Evolutionary conservation across 2,888 invertebrate species (phyloP).

Genomic region (Perithous albicinctus): DNA sequence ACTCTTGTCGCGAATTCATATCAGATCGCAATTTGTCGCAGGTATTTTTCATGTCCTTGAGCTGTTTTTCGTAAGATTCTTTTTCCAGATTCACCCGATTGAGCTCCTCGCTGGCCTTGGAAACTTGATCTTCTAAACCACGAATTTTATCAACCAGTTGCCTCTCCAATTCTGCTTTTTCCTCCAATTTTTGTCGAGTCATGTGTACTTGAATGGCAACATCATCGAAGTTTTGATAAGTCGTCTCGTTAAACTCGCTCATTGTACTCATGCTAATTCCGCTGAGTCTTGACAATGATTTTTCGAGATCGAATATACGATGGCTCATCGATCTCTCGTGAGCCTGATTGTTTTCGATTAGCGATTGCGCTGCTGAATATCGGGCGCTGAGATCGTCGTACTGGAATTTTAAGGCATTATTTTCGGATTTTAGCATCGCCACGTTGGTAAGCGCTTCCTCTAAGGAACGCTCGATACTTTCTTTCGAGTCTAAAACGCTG

Average conservation of each 20-base stretch:
- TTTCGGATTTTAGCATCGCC: constrained; percentile 76
- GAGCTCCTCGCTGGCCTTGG: constrained; percentile 73
- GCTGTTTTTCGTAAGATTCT: constrained; percentile 81
- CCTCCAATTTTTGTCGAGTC: constrained; percentile 78
- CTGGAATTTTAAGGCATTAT: constrained; percentile 76
- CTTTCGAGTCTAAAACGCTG: constrained; percentile 81
- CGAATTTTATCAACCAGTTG: constrained; percentile 85
- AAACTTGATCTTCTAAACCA: constrained; percentile 85
- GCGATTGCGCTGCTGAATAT: constrained; percentile 77
- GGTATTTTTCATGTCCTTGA: constrained; percentile 82
- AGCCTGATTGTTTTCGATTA: constrained; percentile 77
- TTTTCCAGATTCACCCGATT: constrained; percentile 78
- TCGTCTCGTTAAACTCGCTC: constrained; percentile 80
- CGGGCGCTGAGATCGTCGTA: constrained; percentile 79
- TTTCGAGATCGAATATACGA: constrained; percentile 77
- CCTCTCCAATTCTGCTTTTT: constrained; percentile 84
- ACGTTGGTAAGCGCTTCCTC: constrained; percentile 80
- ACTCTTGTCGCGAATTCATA: constrained; percentile 54
- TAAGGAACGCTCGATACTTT: constrained; percentile 82
- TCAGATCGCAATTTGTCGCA: constrained; percentile 79
- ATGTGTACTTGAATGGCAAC: constrained; percentile 78
- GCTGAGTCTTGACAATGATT: constrained; percentile 78
- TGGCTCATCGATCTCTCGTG: constrained; percentile 77
- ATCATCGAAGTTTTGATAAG: constrained; percentile 81
- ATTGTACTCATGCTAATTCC: constrained; percentile 75